Percentiles rank a stretch among this genome's conserved stretches.
These are phyloP conservation scores for Aplocera efformata DNA, from an alignment of 2,888 invertebrate species.

Conservation along the genomic window DNA sequence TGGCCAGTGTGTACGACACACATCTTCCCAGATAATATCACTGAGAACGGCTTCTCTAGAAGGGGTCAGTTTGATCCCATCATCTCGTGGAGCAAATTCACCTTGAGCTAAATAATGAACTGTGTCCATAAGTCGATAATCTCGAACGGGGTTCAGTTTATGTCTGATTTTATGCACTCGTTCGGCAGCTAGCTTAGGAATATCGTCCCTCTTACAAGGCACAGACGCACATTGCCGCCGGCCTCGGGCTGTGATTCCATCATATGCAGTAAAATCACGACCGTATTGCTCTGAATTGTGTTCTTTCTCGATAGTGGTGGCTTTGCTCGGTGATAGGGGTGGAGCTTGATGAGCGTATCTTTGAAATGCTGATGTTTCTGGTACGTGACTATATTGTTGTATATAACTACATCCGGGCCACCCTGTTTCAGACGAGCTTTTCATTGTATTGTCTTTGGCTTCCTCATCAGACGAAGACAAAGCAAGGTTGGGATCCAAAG, in stretches of 20 bases:
- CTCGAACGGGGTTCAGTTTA: conserved; percentile 69
- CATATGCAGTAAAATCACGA: conserved; percentile 69
- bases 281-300: conserved; percentile 73
- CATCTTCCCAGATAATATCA: conserved; percentile 75
- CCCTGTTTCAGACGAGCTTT: conserved; percentile 37
- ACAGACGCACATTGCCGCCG: conserved; percentile 68
- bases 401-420: conserved; percentile 67
- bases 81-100: conserved; percentile 73
- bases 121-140: conserved; percentile 73
- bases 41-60: conserved; percentile 73
- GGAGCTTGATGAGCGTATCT: conserved; percentile 57
- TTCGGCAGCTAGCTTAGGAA: conserved; percentile 64
- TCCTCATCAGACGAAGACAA: conserved; percentile 64
- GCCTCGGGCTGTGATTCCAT: conserved; percentile 68
- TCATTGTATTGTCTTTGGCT: conserved; percentile 43
- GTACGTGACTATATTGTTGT: conserved; percentile 69
- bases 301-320: conserved; percentile 64
- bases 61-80: conserved; percentile 71
- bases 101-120: conserved; percentile 75
- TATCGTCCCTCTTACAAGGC: conserved; percentile 62
- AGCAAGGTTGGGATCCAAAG: conserved; percentile 51
- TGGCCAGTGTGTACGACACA: conserved; percentile 75
- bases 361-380: conserved; percentile 71
- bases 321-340: conserved; percentile 58
- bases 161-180: conserved; percentile 70